phyloP scores from a whole-genome alignment of 2,797 vertebrate genomes.

The Acomys russatus region DNA sequence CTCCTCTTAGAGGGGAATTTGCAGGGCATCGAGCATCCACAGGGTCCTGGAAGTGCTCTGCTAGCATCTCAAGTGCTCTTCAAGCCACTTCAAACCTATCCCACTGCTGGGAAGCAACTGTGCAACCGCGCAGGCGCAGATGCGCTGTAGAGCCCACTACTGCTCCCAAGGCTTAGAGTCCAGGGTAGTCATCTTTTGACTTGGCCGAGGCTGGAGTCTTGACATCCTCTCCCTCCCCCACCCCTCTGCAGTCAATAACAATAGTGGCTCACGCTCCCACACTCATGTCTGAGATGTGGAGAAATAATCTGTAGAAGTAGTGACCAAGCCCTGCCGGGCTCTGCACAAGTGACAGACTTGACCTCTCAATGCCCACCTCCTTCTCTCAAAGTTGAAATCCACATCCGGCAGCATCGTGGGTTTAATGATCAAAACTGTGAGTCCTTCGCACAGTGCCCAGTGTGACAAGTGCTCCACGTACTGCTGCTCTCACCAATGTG shows the following conservation, averaged over 20 bases:
- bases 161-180: neutral
- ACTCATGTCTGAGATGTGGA: neutral
- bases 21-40: rapidly evolving
- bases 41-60: neutral
- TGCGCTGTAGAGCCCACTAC: neutral
- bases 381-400: neutral
- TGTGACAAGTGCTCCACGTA: rapidly evolving
- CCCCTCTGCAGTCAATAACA: neutral
- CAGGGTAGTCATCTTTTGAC: neutral
- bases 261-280: neutral
- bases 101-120: neutral
- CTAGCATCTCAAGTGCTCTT: neutral
- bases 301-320: neutral
- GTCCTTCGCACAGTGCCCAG: too few relatives aligned
- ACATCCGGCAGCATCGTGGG: rapidly evolving
- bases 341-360: neutral
- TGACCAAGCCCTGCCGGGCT: neutral
- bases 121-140: rapidly evolving
- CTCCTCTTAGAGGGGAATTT: neutral
- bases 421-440: neutral
- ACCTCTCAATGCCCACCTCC: neutral
- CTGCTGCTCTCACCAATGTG: rapidly evolving
- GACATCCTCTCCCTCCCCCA: neutral
- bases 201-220: neutral
- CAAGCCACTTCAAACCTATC: too few relatives aligned